Base-by-base conservation (phyloP, 2,888 invertebrate species). In the Theristus sp. region DNA sequence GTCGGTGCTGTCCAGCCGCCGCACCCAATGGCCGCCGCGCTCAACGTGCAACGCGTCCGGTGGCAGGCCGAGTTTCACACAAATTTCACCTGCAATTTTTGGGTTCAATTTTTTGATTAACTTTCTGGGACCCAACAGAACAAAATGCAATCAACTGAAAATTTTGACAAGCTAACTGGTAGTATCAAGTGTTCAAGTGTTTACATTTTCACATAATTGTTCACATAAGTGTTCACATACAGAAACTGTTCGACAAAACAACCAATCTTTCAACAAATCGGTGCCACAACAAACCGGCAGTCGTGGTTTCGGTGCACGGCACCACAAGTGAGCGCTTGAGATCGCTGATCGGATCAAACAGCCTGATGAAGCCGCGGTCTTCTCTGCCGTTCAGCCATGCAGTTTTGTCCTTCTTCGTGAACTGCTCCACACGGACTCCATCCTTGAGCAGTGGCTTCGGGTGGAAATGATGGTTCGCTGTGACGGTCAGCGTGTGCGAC, bases 31-130 rank as follows among this genome's bases (percentile, higher is more conserved):
- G 0, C 76, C 76, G 63, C 73, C 73, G 47, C 71, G 65, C 65
- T 76, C 75, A 20, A 75, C 69, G 64, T 76, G 75, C 59, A 76
- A 66, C 0, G 72, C 68, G 63, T 74, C 74, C 24, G 69, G 66
- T 0, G 72, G 70, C 58, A 73, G 66, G 3, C 71, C 72, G 17
- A 38, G 38, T 38, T 38, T 38, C 38, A 17, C 6, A 17, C 38
- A 38, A 13, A 38, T 38, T 38, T 38, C 38, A 17, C 38, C 38
- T 17, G 38, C n/a, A n/a, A n/a, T n/a, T n/a, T n/a, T n/a, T n/a
- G n/a, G n/a, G n/a, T n/a, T n/a, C n/a, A n/a, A n/a, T n/a, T n/a
- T n/a, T n/a, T n/a, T n/a, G n/a, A n/a, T n/a, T n/a, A n/a, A n/a
- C n/a, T n/a, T n/a, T n/a, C n/a, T n/a, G n/a, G n/a, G n/a, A n/a